These are phyloP conservation scores for Drosophila testacea DNA, from an alignment of 2,888 invertebrate genomes.

Conservation along the genomic window DNA sequence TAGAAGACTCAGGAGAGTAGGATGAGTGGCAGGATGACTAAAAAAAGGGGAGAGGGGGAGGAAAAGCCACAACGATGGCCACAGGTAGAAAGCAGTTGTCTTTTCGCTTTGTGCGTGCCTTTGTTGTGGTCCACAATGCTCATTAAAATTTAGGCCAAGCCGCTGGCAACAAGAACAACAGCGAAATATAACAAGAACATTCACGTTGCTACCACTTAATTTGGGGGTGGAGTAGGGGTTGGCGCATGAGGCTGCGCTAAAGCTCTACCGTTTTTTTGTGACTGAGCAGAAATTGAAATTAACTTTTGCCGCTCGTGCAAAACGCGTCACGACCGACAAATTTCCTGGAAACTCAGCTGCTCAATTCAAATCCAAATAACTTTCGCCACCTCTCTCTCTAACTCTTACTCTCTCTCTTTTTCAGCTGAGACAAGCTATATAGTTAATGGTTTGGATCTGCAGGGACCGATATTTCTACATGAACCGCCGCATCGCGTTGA, in stretches of 20 bases:
- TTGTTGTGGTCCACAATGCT: slow-evolving; percentile 77
- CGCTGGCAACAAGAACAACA: slow-evolving; percentile 34
- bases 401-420: not conserved
- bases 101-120: slow-evolving; percentile 66
- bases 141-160: slow-evolving; percentile 80
- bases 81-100: slow-evolving; percentile 80
- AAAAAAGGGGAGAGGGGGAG: not conserved
- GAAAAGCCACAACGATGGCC: slow-evolving; percentile 63
- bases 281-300: slow-evolving; percentile 76
- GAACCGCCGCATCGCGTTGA: slow-evolving; percentile 91
- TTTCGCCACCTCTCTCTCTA: slow-evolving; percentile 13
- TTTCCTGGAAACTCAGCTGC: slow-evolving; percentile 35
- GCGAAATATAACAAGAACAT: slow-evolving; percentile 25
- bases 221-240: slow-evolving; percentile 20
- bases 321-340: slow-evolving; percentile 28
- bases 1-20: slow-evolving; percentile 22
- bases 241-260: not conserved
- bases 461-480: slow-evolving; percentile 88
- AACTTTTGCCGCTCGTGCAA: slow-evolving; percentile 64
- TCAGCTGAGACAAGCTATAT: slow-evolving; percentile 68
- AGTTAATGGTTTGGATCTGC: slow-evolving; percentile 87
- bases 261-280: slow-evolving; percentile 34
- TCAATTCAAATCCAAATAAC: slow-evolving; percentile 72
- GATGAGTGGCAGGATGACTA: not conserved
- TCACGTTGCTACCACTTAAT: slow-evolving; percentile 59